These are phyloP conservation scores for Cephus sareptanus DNA, from an alignment of 2,888 invertebrate species.

Conservation along the genomic window DNA sequence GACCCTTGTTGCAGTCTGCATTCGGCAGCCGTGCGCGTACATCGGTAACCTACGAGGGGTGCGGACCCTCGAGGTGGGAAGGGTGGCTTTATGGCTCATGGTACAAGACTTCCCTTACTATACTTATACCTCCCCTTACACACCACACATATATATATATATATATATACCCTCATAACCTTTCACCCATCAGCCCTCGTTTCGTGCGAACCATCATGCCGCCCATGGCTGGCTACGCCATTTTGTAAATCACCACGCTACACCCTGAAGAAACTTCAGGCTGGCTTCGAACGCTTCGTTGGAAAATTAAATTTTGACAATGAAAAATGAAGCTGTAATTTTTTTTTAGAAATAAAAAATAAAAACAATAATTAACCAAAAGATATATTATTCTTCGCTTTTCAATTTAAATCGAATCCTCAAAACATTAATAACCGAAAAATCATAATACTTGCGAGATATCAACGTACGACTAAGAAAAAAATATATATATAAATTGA, in stretches of 20 bases:
- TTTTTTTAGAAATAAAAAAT: slow-evolving; percentile 9
- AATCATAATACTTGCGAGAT: not conserved
- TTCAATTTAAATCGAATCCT: slow-evolving; percentile 10
- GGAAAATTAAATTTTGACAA: not conserved
- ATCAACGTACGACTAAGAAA: not conserved
- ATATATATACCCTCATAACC: not conserved
- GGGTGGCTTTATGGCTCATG: slow-evolving; percentile 33
- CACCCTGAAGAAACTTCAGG: not conserved
- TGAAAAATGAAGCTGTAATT: slow-evolving; percentile 10
- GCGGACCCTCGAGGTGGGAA: slow-evolving; percentile 9
- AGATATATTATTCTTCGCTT: slow-evolving; percentile 18
- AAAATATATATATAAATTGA: not conserved
- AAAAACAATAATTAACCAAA: not conserved
- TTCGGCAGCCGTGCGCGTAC: not conserved
- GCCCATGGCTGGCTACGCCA: slow-evolving; percentile 32
- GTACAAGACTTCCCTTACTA: slow-evolving; percentile 23
- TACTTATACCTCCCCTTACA: not conserved
- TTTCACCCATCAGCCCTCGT: slow-evolving; percentile 18
- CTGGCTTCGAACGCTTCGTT: not conserved
- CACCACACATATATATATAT: not conserved
- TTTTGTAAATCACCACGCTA: slow-evolving; percentile 31
- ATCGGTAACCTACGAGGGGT: not conserved
- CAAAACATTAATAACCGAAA: not conserved
- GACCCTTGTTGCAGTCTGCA: not conserved
- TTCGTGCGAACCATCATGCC: slow-evolving; percentile 36